A percentile compares a stretch with the other conserved stretches of the same genome.
Conservation (phyloP, 1,140 invertebrate genomes). For the Neodiprion lecontei region DNA sequence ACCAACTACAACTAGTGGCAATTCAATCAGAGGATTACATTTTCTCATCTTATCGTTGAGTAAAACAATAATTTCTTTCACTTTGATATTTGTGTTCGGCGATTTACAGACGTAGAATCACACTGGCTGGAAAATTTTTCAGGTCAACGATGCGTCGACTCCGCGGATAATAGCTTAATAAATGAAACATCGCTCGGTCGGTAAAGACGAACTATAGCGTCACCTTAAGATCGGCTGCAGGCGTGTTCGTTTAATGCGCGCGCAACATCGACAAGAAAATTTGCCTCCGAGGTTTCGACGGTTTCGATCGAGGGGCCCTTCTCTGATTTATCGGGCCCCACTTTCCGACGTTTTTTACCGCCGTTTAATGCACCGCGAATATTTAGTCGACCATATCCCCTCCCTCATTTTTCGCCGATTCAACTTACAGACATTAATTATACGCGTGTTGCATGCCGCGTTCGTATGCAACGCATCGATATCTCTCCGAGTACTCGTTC, state of each 20-base stretch:
- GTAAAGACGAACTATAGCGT: neutral
- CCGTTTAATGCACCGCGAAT: slow-evolving; percentile 48
- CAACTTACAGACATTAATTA: neutral
- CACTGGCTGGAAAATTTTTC: too few species aligned
- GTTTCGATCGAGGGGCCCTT: slow-evolving; percentile 20
- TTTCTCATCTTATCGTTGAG: too few species aligned
- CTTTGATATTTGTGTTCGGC: too few species aligned
- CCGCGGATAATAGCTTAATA: too few species aligned
- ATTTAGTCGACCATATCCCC: slow-evolving; percentile 30
- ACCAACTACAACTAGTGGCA: too few species aligned
- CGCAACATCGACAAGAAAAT: slow-evolving; percentile 43
- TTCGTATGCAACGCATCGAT: too few species aligned
- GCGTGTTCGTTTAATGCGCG: slow-evolving; percentile 31
- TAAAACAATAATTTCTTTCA: too few species aligned
- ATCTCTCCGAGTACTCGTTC: too few species aligned
- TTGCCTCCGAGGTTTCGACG: slow-evolving; percentile 36
- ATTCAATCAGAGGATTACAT: too few species aligned
- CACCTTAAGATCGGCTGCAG: slow-evolving; percentile 21
- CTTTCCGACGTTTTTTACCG: slow-evolving; percentile 52
- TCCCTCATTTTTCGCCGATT: neutral
- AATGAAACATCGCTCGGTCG: slow-evolving; percentile 17
- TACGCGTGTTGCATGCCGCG: neutral
- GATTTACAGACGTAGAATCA: too few species aligned
- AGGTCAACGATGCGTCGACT: too few species aligned
- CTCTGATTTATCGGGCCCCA: slow-evolving; percentile 51